Conservation (phyloP, 1,140 invertebrate genomes). For the Pomacea maculata region DNA sequence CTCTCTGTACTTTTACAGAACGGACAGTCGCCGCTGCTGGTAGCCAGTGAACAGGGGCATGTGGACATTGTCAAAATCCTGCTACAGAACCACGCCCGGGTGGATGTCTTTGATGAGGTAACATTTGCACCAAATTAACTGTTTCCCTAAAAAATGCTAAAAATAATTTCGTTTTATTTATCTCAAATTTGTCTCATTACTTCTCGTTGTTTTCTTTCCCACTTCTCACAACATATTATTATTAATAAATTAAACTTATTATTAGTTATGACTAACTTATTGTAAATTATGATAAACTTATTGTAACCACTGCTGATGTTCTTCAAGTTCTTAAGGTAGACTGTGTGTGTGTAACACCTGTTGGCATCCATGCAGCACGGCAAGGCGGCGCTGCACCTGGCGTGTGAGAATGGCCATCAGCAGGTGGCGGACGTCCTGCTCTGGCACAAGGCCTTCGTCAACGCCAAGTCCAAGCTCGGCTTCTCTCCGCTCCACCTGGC, state of each 20-base stretch:
- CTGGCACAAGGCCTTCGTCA: slow-evolving; percentile 97
- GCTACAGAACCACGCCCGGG: slow-evolving; percentile 90
- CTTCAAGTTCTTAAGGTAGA: too few species aligned
- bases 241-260: too few species aligned
- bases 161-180: too few species aligned
- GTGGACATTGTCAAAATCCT: slow-evolving; percentile 84
- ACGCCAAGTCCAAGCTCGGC: slow-evolving; percentile 84
- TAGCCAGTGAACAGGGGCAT: slow-evolving; percentile 79
- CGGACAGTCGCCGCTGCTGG: slow-evolving; percentile 95
- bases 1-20: slow-evolving; percentile 60
- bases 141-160: too few species aligned
- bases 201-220: too few species aligned
- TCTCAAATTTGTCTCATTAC: background rate
- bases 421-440: slow-evolving; percentile 94
- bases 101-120: slow-evolving; percentile 98
- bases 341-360: too few species aligned
- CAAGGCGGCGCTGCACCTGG: slow-evolving; percentile 92
- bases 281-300: background rate
- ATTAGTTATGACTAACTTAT: background rate
- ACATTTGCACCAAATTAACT: background rate
- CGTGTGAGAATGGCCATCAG: slow-evolving; percentile 89
- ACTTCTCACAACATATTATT: too few species aligned
- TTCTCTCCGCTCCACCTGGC: slow-evolving; percentile 77
- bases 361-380: slow-evolving; percentile 69
- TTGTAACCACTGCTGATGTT: background rate